phyloP scores from a whole-genome alignment of 2,797 vertebrate genomes.

The Phoeniculus purpureus region DNA sequence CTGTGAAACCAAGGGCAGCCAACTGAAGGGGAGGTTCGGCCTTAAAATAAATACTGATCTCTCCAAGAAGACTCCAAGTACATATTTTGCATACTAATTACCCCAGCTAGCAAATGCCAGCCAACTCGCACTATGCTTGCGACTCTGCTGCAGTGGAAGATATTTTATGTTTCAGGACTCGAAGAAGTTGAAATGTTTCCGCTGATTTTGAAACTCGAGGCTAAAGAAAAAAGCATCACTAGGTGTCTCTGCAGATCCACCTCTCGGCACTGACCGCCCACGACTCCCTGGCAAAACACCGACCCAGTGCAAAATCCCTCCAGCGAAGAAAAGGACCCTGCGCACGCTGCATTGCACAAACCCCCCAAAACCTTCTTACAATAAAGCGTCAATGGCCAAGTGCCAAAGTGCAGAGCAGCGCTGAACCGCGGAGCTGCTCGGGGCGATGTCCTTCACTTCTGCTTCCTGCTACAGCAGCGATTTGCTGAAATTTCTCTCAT shows the following conservation, averaged over 20 bases:
- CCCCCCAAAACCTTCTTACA: accelerated
- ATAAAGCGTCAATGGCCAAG: neutral
- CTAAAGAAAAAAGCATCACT: neutral
- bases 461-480: no score
- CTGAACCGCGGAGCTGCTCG: neutral
- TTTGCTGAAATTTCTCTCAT: neutral
- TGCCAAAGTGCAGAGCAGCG: neutral
- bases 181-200: neutral
- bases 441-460: neutral
- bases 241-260: constrained; percentile 46
- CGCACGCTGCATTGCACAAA: neutral
- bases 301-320: neutral
- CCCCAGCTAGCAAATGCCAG: constrained; percentile 25
- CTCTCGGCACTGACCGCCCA: accelerated
- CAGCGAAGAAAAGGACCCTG: neutral
- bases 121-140: neutral
- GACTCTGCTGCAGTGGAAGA: neutral
- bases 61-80: neutral
- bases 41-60: constrained; percentile 3
- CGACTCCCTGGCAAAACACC: neutral
- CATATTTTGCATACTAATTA: neutral
- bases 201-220: neutral
- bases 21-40: neutral
- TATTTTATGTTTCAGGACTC: neutral
- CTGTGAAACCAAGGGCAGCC: neutral